These are phyloP conservation scores for Mercenaria mercenaria DNA, from an alignment of 1,140 invertebrate genomes.

Conservation along the genomic window DNA sequence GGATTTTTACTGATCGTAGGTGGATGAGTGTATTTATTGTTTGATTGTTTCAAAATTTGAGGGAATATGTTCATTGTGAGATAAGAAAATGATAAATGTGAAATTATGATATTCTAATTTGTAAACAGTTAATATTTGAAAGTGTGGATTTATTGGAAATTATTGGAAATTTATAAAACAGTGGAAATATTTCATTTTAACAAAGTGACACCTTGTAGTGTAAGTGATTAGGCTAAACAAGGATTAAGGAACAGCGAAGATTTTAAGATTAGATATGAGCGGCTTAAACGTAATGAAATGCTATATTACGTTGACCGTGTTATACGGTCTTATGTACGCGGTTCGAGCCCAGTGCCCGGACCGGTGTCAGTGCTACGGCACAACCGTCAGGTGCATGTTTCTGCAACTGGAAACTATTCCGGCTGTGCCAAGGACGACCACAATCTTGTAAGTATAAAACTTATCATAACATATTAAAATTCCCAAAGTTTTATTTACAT, in stretches of 20 bases:
- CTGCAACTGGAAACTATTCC: slow-evolving; percentile 90
- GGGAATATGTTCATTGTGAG: not conserved
- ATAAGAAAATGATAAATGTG: too few relatives aligned
- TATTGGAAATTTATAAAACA: too few relatives aligned
- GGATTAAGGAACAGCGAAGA: not conserved
- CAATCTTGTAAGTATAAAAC: slow-evolving; percentile 90
- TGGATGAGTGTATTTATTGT: not conserved
- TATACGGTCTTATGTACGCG: not conserved
- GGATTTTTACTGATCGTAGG: not conserved
- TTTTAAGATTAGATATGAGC: slow-evolving; percentile 6
- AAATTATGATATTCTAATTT: not conserved
- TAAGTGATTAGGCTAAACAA: not conserved
- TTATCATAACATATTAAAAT: not conserved
- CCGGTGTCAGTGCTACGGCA: slow-evolving; percentile 91
- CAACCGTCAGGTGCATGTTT: slow-evolving; percentile 92
- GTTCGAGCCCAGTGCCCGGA: slow-evolving; percentile 87
- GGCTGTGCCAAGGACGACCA: slow-evolving; percentile 89
- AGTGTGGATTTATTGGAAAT: not conserved
- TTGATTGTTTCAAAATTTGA: not conserved
- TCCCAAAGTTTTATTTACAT: not conserved
- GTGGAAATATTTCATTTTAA: not conserved
- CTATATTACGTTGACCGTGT: not conserved
- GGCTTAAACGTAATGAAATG: slow-evolving; percentile 8
- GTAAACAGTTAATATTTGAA: not conserved
- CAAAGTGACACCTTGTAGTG: not conserved